Percentiles rank a stretch among this genome's conserved stretches.
phyloP scores from a whole-genome alignment of 2,113 vertebrate genomes.

The Nipponia nippon region DNA sequence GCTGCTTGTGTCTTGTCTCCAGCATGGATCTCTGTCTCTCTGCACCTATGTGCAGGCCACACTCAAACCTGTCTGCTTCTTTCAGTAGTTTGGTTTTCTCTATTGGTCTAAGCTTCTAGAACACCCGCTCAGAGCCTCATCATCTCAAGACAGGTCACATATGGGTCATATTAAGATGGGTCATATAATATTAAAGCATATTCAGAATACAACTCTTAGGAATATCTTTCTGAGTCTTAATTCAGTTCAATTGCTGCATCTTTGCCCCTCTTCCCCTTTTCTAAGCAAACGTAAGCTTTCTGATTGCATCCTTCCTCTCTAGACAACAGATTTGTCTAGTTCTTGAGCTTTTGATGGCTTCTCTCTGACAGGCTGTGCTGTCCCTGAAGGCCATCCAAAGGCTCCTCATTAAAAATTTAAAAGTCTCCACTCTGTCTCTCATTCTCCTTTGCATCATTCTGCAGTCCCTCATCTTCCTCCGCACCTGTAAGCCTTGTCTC shows the following conservation, averaged over 20 bases:
- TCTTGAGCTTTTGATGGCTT: background rate
- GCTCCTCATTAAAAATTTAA: background rate
- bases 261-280: background rate
- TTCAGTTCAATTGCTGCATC: background rate
- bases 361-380: background rate
- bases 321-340: background rate
- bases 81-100: background rate
- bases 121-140: background rate
- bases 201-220: background rate
- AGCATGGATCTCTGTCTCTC: background rate
- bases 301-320: background rate
- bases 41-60: rapidly evolving
- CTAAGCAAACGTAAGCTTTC: background rate
- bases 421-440: background rate
- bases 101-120: background rate
- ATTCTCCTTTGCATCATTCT: background rate
- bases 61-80: background rate
- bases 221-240: background rate
- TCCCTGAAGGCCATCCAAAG: background rate
- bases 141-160: background rate
- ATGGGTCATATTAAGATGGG: background rate
- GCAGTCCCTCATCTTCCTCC: background rate
- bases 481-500: background rate
- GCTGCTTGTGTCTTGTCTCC: background rate
- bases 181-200: background rate